These are phyloP conservation scores for Uloborus plumipes DNA, from an alignment of 2,888 invertebrate genomes.

Conservation along the genomic window DNA sequence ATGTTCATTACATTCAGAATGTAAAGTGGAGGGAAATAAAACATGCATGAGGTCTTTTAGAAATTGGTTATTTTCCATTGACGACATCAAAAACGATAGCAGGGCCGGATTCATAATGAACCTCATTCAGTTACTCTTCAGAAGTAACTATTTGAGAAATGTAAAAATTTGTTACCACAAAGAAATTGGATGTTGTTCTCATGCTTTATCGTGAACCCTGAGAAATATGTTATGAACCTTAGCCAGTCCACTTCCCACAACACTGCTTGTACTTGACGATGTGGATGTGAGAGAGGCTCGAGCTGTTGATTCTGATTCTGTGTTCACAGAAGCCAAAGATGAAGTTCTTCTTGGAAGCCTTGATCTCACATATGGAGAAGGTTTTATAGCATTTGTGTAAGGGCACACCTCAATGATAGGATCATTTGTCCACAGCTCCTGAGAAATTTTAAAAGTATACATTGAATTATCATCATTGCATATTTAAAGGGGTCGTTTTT, in stretches of 20 bases:
- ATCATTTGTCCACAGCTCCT: conserved; percentile 72
- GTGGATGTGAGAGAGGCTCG: conserved; percentile 64
- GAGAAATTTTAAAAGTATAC: conserved; percentile 1
- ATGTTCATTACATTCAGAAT: too few species aligned
- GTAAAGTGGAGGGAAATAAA: conserved; percentile 14
- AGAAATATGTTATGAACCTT: conserved; percentile 64
- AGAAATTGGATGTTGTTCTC: conserved; percentile 34
- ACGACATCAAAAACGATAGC: not conserved
- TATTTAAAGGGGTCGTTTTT: too few species aligned
- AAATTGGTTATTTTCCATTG: not conserved
- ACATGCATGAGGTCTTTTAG: conserved; percentile 8
- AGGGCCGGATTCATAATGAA: conserved; percentile 19
- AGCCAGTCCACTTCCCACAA: conserved; percentile 60
- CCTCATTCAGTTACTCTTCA: conserved; percentile 12
- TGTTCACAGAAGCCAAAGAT: conserved; percentile 40
- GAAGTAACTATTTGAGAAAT: conserved; percentile 6
- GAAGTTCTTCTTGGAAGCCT: conserved; percentile 64
- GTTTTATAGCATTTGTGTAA: conserved; percentile 69
- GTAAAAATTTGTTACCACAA: conserved; percentile 6
- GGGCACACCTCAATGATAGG: conserved; percentile 72
- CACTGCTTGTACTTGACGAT: conserved; percentile 65
- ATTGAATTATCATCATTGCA: too few species aligned
- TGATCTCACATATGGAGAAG: conserved; percentile 68
- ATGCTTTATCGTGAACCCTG: conserved; percentile 59
- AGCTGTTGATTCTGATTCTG: conserved; percentile 37